Base-by-base conservation (phyloP, 1,140 invertebrate genomes). In the Drosophila sp. region DNA sequence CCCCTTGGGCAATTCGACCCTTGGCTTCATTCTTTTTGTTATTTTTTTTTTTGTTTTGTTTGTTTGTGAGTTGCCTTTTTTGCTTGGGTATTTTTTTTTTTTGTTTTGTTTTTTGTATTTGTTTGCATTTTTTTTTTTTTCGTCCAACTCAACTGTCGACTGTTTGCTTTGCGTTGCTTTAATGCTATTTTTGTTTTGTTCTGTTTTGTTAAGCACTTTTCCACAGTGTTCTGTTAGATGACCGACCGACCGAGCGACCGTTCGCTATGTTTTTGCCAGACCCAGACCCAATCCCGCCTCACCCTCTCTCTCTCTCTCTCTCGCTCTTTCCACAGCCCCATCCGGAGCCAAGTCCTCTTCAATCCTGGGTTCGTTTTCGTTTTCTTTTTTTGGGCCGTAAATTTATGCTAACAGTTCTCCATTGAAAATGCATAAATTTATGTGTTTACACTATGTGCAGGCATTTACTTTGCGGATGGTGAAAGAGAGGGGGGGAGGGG, bases 371-470 rank as follows among this genome's bases (percentile, higher is more conserved):
- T 72, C 62, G 66, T 61, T 41, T 63, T 70, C 50, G 32, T 50
- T 69, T 25, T 72, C 70, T 79, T 78, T 85, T 76, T 79, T 68
- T 68, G 62, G 83, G 80, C 78, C 66, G 80, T 85, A 89, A 90
- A 89, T 89, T 89, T 89, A 89, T 89, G 85, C 85, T 90, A 89
- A 89, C 85, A 90, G 85, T 83, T 89, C 86, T 90, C 85, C 85
- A 89, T 89, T 89, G 85, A 89, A 89, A 89, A 84, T 90, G 85
- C 85, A 89, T 89, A 89, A 89, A 89, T 89, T 89, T 89, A 89
- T 90, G 85, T 90, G 85, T 89, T 90, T 90, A 89, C 80, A 90
- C 84, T 89, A 80, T 90, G 80, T 90, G 80, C 84, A 84, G 80
- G 80, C 79, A 76, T 87, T 89, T 87, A 76, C 62, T 76, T 78